Evolutionary conservation across 35 echinoderm and acorn worm genomes (phyloP).

Genomic region (Ptychodera flava): DNA sequence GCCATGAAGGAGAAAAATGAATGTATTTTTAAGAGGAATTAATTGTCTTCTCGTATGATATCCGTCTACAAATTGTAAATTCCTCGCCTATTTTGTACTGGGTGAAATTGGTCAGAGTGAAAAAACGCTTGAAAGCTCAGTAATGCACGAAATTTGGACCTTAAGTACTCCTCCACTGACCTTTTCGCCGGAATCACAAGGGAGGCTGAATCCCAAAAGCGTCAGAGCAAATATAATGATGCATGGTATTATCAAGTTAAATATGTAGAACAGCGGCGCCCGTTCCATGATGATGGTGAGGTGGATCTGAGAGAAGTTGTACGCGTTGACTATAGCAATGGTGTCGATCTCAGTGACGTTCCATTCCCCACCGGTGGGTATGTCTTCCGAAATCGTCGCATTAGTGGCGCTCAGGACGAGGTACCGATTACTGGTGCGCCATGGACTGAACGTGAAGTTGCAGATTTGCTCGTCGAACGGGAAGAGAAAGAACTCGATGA

Average conservation of each 20-base stretch:
- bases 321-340: not conserved
- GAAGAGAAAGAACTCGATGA: not conserved
- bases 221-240: slow-evolving; percentile 85
- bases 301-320: not conserved
- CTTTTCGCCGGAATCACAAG: slow-evolving; percentile 96
- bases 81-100: no score
- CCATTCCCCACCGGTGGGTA: not conserved
- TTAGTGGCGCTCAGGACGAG: not conserved
- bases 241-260: slow-evolving; percentile 88
- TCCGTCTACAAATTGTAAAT: no score
- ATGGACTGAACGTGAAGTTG: not conserved
- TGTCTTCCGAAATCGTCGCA: not conserved
- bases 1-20: no score
- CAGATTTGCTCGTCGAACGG: not conserved
- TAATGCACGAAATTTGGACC: no score
- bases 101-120: no score
- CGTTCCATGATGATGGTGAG: slow-evolving; percentile 57
- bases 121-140: no score
- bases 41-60: no score
- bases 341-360: not conserved
- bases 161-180: no score
- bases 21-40: no score
- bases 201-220: slow-evolving; percentile 81
- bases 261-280: slow-evolving; percentile 88
- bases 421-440: not conserved